Conservation (phyloP, 2,888 invertebrate species). For the Maniola hyperantus region DNA sequence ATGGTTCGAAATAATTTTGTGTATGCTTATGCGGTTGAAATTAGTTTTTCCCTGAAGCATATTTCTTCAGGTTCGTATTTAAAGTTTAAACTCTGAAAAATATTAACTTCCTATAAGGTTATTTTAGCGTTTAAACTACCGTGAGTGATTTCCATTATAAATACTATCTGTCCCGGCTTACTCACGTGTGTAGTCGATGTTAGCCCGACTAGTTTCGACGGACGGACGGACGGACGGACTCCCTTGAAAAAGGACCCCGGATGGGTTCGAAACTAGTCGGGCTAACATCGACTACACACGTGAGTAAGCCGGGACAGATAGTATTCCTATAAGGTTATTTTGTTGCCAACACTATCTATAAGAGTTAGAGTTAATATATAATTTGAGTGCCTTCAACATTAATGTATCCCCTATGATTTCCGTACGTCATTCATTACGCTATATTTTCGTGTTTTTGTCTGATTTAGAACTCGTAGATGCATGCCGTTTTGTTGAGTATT, state of each 20-base stretch:
- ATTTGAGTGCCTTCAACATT: slow-evolving; percentile 17
- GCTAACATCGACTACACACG: too few relatives aligned
- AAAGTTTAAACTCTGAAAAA: slow-evolving; percentile 2
- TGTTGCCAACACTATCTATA: slow-evolving; percentile 6
- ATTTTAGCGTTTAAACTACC: too few relatives aligned
- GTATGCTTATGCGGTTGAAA: background rate
- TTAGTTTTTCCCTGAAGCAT: background rate
- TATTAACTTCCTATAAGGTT: background rate
- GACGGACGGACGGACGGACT: too few relatives aligned
- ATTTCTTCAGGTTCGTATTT: background rate
- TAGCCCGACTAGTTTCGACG: too few relatives aligned
- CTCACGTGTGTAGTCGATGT: too few relatives aligned
- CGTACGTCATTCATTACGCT: slow-evolving; percentile 13
- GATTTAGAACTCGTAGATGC: slow-evolving; percentile 9
- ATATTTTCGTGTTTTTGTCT: slow-evolving; percentile 10
- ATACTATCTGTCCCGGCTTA: too few relatives aligned
- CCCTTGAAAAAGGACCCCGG: too few relatives aligned
- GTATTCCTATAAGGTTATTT: slow-evolving; percentile 1
- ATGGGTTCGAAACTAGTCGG: too few relatives aligned
- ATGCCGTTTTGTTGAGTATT: slow-evolving; percentile 18
- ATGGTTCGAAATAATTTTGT: background rate
- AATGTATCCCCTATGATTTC: background rate
- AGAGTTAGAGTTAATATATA: background rate
- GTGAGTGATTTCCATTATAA: too few relatives aligned
- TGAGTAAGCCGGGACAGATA: too few relatives aligned